Percentiles rank a stretch among this genome's conserved stretches.
phyloP scores from a whole-genome alignment of 2,113 vertebrate genomes.

The Cavia porcellus region DNA sequence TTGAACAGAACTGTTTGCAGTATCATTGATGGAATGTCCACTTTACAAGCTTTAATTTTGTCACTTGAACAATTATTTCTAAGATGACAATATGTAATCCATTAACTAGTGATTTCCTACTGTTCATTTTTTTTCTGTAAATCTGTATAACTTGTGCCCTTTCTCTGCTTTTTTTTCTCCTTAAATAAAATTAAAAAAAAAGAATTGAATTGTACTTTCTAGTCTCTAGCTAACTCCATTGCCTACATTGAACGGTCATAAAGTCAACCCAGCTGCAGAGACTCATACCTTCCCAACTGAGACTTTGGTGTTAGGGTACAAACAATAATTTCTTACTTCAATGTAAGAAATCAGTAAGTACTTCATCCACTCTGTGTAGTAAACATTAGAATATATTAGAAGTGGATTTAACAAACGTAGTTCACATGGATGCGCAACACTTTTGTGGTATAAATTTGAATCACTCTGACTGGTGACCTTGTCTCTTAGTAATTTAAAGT shows the following conservation, averaged over 20 bases:
- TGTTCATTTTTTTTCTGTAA: no score
- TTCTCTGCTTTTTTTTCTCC: no score
- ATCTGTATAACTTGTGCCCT: no score
- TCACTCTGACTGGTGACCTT: no score
- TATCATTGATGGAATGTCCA: no score
- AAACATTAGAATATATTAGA: neutral
- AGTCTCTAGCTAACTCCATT: neutral
- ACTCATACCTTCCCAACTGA: neutral
- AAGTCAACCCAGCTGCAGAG: neutral
- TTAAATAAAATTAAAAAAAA: no score
- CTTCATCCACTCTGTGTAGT: neutral
- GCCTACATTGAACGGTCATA: neutral
- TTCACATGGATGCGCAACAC: neutral
- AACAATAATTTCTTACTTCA: constrained; percentile 4
- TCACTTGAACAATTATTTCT: no score
- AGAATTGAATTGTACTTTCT: neutral
- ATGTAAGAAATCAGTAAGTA: constrained; percentile 12
- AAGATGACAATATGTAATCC: no score
- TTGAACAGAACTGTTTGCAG: no score
- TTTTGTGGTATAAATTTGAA: neutral
- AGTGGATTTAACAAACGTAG: neutral
- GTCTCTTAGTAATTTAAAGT: no score
- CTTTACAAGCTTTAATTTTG: no score
- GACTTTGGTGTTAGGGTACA: neutral
- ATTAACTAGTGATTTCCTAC: no score